phyloP scores from a whole-genome alignment of 2,888 invertebrate genomes.

The Heterodera filipjevi region DNA sequence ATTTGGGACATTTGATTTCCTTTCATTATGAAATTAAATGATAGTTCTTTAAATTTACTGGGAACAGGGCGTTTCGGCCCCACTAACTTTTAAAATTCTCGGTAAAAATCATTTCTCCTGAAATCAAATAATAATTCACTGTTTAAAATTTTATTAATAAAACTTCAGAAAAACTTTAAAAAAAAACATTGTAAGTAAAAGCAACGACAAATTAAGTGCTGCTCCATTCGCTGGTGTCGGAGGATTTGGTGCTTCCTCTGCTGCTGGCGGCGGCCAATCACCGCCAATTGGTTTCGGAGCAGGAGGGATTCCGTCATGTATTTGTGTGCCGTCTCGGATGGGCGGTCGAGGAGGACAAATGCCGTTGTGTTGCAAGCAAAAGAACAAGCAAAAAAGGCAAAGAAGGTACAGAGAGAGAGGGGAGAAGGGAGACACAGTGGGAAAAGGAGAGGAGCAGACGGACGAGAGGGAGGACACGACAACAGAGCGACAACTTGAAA shows the following conservation, averaged over 20 bases:
- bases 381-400: neutral
- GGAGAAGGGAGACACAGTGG: neutral
- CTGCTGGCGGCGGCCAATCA: neutral
- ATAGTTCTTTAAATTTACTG: too few species aligned
- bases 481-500: neutral
- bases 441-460: neutral
- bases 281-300: neutral
- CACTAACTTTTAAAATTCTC: too few species aligned
- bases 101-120: too few species aligned
- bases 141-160: too few species aligned
- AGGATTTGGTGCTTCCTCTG: neutral
- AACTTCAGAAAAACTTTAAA: too few species aligned
- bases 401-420: neutral
- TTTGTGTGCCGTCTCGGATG: neutral
- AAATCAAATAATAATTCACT: too few species aligned
- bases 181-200: neutral
- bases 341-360: constrained; percentile 13
- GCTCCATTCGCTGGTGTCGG: neutral
- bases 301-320: neutral
- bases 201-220: neutral
- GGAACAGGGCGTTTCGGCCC: too few species aligned
- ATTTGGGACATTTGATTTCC: too few species aligned
- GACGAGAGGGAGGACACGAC: neutral
- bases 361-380: constrained; percentile 1
- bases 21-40: too few species aligned